Evolutionary conservation across 2,797 vertebrate species (phyloP).

Genomic region (Tragelaphus oryx): DNA sequence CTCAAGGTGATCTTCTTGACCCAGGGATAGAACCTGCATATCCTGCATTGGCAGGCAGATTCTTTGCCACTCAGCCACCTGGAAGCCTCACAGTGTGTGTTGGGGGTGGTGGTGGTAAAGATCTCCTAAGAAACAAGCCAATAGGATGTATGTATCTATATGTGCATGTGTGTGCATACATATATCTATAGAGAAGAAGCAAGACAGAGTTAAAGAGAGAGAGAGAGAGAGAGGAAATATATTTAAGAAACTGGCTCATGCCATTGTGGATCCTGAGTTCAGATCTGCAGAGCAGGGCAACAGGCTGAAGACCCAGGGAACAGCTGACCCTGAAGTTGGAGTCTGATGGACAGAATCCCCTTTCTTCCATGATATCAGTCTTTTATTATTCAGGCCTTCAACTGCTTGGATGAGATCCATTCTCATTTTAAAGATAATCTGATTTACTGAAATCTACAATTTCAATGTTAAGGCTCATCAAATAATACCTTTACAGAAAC

Average conservation of each 20-base stretch:
- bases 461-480: not conserved
- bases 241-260: not conserved
- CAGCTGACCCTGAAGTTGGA: not conserved
- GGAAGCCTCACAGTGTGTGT: not conserved
- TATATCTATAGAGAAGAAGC: accelerated
- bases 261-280: no score
- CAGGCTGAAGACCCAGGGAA: not conserved
- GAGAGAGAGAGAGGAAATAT: not conserved
- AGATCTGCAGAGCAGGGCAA: not conserved
- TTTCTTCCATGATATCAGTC: not conserved
- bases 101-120: accelerated
- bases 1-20: not conserved
- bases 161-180: not conserved
- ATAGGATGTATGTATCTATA: not conserved
- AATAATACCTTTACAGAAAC: not conserved
- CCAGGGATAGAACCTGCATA: not conserved
- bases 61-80: not conserved
- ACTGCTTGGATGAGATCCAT: not conserved
- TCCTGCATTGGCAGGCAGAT: not conserved
- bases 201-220: not conserved
- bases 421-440: no score
- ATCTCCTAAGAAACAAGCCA: not conserved
- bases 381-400: not conserved
- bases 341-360: not conserved
- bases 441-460: not conserved